A percentile compares a stretch with the other conserved stretches of the same genome.
Evolutionary conservation across 2,888 invertebrate species (phyloP).

Genomic region (Acholoe squamosa): DNA sequence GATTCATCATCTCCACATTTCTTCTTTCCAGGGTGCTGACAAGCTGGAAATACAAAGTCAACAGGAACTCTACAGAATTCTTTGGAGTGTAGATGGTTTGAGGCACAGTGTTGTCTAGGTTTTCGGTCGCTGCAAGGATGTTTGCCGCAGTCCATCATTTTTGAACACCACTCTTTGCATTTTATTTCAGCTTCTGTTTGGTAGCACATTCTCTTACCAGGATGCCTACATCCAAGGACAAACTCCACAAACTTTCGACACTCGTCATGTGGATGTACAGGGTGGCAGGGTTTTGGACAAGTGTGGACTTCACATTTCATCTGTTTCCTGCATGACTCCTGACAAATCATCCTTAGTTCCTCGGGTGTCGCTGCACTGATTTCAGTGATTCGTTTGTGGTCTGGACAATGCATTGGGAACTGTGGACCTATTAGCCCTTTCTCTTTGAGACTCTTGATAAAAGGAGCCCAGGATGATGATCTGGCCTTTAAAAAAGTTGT

Average conservation of each 20-base stretch:
- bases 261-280: slow-evolving; percentile 42
- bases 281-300: slow-evolving; percentile 59
- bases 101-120: slow-evolving; percentile 54
- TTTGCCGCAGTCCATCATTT: slow-evolving; percentile 61
- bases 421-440: not conserved
- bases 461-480: not conserved
- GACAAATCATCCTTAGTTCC: slow-evolving; percentile 47
- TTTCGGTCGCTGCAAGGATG: slow-evolving; percentile 66
- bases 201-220: slow-evolving; percentile 56
- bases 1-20: slow-evolving; percentile 23
- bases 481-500: slow-evolving; percentile 49
- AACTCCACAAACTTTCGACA: slow-evolving; percentile 62
- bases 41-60: slow-evolving; percentile 55
- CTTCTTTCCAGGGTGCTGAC: slow-evolving; percentile 63
- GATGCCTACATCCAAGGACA: slow-evolving; percentile 63
- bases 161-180: slow-evolving; percentile 61
- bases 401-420: slow-evolving; percentile 63
- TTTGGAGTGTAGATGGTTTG: slow-evolving; percentile 55
- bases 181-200: not conserved
- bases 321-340: slow-evolving; percentile 18
- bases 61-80: slow-evolving; percentile 54
- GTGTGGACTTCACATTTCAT: slow-evolving; percentile 61
- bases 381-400: slow-evolving; percentile 56
- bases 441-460: slow-evolving; percentile 45
- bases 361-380: slow-evolving; percentile 62